These are phyloP conservation scores for Alloplasta piceator DNA, from an alignment of 2,888 invertebrate species.

Conservation along the genomic window DNA sequence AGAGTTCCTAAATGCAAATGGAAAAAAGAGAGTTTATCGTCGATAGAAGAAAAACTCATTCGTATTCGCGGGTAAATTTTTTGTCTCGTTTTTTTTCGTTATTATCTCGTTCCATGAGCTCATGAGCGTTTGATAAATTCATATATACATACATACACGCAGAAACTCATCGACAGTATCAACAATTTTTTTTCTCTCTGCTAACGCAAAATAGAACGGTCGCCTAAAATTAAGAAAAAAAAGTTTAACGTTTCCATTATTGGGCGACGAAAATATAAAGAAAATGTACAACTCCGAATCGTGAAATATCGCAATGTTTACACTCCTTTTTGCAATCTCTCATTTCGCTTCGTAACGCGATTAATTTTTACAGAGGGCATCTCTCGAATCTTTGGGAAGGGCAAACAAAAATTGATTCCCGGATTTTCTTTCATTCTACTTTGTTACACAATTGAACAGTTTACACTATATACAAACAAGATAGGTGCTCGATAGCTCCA, in stretches of 20 bases:
- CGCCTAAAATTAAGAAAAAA: constrained; percentile 35
- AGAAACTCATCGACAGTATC: constrained; percentile 43
- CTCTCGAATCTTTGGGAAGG: not conserved
- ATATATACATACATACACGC: constrained; percentile 49
- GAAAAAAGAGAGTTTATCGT: constrained; percentile 51
- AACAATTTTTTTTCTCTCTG: constrained; percentile 45
- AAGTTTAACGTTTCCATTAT: constrained; percentile 40
- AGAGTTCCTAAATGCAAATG: constrained; percentile 58
- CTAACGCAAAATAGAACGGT: constrained; percentile 23
- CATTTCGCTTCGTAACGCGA: not conserved
- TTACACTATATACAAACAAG: constrained; percentile 61
- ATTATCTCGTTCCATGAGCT: constrained; percentile 15
- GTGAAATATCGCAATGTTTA: constrained; percentile 7
- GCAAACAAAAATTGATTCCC: not conserved
- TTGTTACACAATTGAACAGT: constrained; percentile 44
- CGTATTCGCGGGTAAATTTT: constrained; percentile 28
- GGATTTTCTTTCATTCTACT: constrained; percentile 3
- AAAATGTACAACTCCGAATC: constrained; percentile 49
- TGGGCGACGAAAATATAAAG: constrained; percentile 2
- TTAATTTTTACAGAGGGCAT: not conserved
- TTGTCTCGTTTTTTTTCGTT: not conserved
- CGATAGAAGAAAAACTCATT: constrained; percentile 57
- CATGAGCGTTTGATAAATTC: constrained; percentile 23
- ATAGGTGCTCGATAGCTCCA: constrained; percentile 41
- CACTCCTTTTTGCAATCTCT: not conserved